Evolutionary conservation across 2,113 vertebrate genomes (phyloP).

Genomic region (Phoxinus phoxinus): DNA sequence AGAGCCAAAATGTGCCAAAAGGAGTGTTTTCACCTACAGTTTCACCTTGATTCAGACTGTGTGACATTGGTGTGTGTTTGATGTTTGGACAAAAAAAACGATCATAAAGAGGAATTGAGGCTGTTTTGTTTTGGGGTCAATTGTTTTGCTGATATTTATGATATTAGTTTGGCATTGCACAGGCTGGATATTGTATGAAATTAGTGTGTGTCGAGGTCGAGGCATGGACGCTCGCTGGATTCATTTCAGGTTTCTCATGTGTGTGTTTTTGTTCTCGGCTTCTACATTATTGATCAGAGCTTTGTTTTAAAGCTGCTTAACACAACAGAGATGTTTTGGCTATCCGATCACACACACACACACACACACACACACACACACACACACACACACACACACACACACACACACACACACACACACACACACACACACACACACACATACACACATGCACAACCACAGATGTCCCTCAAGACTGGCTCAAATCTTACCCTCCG

Average conservation of each 20-base stretch:
- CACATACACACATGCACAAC: conserved; percentile 10
- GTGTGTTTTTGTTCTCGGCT: conserved; percentile 35
- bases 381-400: conserved; percentile 17
- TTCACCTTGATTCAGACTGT: not conserved
- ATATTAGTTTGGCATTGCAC: not conserved
- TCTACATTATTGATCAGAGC: conserved; percentile 52
- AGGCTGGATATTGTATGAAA: not conserved
- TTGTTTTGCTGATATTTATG: not conserved
- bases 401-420: not conserved
- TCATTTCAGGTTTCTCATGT: conserved; percentile 22
- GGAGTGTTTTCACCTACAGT: not conserved
- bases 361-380: not conserved
- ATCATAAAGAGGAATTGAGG: not conserved
- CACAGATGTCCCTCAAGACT: not conserved
- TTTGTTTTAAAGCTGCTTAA: conserved; percentile 39
- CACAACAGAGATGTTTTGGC: conserved; percentile 36
- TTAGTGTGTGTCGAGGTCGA: not conserved
- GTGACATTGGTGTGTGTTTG: not conserved
- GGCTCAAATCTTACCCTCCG: not conserved
- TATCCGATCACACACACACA: conserved; percentile 46
- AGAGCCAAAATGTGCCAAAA: not conserved
- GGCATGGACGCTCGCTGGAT: not conserved
- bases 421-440: conserved; percentile 33
- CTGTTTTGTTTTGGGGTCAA: not conserved
- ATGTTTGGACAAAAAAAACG: not conserved